These are phyloP conservation scores for Planiliza haematocheilus DNA, from an alignment of 2,113 vertebrate genomes.

Conservation along the genomic window DNA sequence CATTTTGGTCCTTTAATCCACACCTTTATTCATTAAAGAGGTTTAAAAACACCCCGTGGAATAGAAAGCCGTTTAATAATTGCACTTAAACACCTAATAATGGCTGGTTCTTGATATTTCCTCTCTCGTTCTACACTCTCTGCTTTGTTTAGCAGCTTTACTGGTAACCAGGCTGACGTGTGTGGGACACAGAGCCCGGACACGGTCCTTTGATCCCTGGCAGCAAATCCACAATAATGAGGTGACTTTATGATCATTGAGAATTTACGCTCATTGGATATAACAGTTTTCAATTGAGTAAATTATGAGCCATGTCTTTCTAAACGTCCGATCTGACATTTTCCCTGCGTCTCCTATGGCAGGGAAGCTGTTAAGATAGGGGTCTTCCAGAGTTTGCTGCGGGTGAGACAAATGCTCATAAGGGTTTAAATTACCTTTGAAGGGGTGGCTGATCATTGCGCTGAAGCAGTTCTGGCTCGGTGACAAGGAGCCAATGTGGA, in stretches of 20 bases:
- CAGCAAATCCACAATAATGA: slow-evolving; percentile 51
- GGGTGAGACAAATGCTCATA: slow-evolving; percentile 54
- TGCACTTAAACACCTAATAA: slow-evolving; percentile 45
- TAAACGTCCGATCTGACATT: slow-evolving; percentile 35
- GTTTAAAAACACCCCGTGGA: slow-evolving; percentile 11
- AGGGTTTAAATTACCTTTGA: slow-evolving; percentile 62
- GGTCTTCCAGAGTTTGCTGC: slow-evolving; percentile 46
- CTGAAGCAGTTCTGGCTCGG: slow-evolving; percentile 40
- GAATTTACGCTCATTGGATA: slow-evolving; percentile 55
- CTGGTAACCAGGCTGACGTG: slow-evolving; percentile 40
- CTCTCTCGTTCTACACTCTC: slow-evolving; percentile 2
- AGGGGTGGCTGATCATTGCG: slow-evolving; percentile 49
- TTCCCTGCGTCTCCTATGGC: slow-evolving; percentile 36
- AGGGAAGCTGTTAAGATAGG: slow-evolving; percentile 30
- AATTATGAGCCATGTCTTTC: slow-evolving; percentile 38
- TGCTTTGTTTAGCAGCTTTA: slow-evolving; percentile 28
- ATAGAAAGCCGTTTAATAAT: slow-evolving; percentile 27
- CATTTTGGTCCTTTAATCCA: neutral
- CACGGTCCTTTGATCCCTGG: slow-evolving; percentile 48
- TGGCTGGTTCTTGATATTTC: slow-evolving; percentile 15
- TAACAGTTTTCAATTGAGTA: slow-evolving; percentile 50
- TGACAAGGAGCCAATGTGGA: slow-evolving; percentile 23
- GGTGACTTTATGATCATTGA: slow-evolving; percentile 53
- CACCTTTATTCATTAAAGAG: slow-evolving; percentile 1
- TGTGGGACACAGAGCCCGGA: slow-evolving; percentile 37